Conservation (phyloP, 2,888 invertebrate species). For the Campoletis raptor region DNA sequence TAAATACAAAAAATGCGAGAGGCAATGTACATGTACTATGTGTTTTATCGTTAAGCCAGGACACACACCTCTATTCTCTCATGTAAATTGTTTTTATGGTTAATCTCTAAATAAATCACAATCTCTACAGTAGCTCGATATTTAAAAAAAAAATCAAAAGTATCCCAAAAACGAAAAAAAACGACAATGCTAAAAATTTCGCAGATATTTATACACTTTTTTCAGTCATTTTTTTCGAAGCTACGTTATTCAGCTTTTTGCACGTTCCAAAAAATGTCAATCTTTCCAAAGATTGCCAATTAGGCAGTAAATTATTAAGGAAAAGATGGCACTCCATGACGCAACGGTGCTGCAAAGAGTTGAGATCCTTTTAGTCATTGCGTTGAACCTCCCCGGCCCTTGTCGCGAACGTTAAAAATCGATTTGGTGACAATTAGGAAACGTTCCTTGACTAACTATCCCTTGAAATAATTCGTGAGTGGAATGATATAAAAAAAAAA, state of each 20-base stretch:
- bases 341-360: no score
- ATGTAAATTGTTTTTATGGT: conserved; percentile 85
- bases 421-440: not conserved
- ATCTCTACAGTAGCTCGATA: conserved; percentile 77
- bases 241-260: no score
- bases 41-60: conserved; percentile 73
- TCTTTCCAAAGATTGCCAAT: no score
- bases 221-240: not conserved
- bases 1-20: conserved; percentile 49
- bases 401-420: not conserved
- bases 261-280: no score
- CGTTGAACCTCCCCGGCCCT: no score
- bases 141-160: conserved; percentile 1
- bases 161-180: conserved; percentile 34
- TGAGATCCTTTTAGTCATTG: no score
- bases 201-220: no score
- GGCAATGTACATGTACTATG: conserved; percentile 69
- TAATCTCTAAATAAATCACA: conserved; percentile 83
- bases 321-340: no score
- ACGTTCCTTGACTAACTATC: not conserved
- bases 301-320: no score
- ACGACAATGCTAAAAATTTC: not conserved
- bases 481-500: not conserved
- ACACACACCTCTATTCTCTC: conserved; percentile 73
- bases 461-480: not conserved